phyloP scores from a whole-genome alignment of 2,113 vertebrate species.

The Pseudorhombus dupliciocellatus region DNA sequence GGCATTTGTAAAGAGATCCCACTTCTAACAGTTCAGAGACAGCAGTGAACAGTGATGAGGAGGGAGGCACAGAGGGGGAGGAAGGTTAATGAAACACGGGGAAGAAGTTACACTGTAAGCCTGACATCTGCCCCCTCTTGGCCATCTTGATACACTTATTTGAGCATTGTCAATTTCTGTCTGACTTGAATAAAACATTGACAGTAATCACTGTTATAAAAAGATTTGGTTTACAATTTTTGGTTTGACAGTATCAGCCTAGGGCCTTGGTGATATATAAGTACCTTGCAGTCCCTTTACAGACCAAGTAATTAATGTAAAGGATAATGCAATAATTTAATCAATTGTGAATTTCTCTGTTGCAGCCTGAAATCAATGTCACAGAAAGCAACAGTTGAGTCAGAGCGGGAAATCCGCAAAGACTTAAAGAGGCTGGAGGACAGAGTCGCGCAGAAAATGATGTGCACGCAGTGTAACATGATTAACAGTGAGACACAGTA shows the following conservation, averaged over 20 bases:
- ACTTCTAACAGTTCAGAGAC: slow-evolving; percentile 60
- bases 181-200: background rate
- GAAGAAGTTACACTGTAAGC: slow-evolving; percentile 4
- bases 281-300: background rate
- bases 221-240: background rate
- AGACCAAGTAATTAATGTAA: background rate
- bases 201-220: no score
- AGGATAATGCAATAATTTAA: background rate
- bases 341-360: background rate
- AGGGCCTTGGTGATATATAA: no score
- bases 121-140: background rate
- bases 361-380: background rate
- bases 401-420: background rate
- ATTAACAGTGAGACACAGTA: background rate
- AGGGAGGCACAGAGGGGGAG: slow-evolving; percentile 7
- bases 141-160: background rate
- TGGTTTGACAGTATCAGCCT: no score
- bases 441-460: background rate
- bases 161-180: background rate
- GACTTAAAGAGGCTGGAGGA: slow-evolving; percentile 11
- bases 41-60: slow-evolving; percentile 45
- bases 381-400: background rate
- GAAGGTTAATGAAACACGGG: slow-evolving; percentile 5
- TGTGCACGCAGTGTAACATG: background rate
- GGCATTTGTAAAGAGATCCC: slow-evolving; percentile 67